Base-by-base conservation (phyloP, 1,140 invertebrate species). In the Drosophila mauritiana region DNA sequence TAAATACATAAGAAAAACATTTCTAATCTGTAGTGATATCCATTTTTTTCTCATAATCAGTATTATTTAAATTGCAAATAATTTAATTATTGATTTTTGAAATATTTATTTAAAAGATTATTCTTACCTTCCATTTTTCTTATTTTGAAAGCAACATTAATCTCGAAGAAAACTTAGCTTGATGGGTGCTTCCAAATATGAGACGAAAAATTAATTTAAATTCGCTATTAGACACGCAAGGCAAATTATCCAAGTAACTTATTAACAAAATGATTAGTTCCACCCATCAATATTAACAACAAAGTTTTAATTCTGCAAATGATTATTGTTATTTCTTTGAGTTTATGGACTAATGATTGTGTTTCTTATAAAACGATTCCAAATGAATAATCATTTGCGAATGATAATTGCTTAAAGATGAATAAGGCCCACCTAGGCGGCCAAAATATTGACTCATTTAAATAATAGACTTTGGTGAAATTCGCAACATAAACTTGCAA, bases 271-370 rank as follows among this genome's bases (percentile, higher is more conserved):
- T 39, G 53, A 62, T 62, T 62, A 37, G 59, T 34, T 58, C 25
- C 53, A 62, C 31, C 53, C 37, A 62, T 62, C 59, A 62, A 42
- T 63, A 63, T 36, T 63, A 59, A 57, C 25, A 63, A 58, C 40
- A 37, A 61, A 59, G 17, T 25, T 59, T 43, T 59, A 17, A 43
- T 59, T 63, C 20, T 57, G n/a, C 1, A 17, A 42, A 43, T 63
- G 58, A 34, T 64, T 37, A n/a, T 62, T 25, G 59, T 62, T 40
- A 3, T 64, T 42, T 63, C n/a, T 36, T 34, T 12, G 17, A 22
- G 4, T 25, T 49, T 52, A 10, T 7, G 25, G 27, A 27, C 64
- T 68, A 68, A 52, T 68, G 64, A 37, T 51, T 49, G 58, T 58
- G 12, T 36, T 40, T 62, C 59, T 34, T 43, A 34, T 17, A 34